Percentiles rank a stretch among this genome's conserved stretches.
These are phyloP conservation scores for Magallana gigas DNA, from an alignment of 1,140 invertebrate genomes.

Conservation along the genomic window DNA sequence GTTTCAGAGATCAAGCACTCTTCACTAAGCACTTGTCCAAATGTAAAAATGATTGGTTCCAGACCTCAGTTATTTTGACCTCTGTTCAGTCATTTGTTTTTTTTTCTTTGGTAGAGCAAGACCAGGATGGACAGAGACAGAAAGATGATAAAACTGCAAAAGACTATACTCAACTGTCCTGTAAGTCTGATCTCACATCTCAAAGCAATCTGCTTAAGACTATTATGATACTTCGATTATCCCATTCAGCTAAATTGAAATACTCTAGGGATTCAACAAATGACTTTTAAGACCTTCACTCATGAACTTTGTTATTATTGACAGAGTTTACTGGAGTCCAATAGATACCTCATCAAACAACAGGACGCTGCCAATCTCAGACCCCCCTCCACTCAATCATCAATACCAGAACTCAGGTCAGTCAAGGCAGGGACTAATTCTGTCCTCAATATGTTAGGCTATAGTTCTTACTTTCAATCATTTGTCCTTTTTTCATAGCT, in stretches of 20 bases:
- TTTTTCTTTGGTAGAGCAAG: constrained; percentile 64
- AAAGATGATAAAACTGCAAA: constrained; percentile 68
- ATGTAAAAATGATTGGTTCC: no score
- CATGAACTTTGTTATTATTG: not conserved
- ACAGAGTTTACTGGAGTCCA: constrained; percentile 74
- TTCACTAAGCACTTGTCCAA: no score
- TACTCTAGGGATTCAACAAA: no score
- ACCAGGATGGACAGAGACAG: constrained; percentile 71
- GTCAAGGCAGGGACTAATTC: not conserved
- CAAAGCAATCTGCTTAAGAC: not conserved
- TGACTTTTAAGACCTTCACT: no score
- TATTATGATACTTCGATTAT: no score
- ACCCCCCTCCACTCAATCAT: constrained; percentile 63
- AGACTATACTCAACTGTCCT: constrained; percentile 74
- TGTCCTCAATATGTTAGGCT: no score
- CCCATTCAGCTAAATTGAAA: no score
- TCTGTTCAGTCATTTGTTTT: not conserved
- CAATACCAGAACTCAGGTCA: constrained; percentile 69
- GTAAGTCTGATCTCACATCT: constrained; percentile 60
- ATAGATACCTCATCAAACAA: constrained; percentile 74
- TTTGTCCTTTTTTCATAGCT: no score
- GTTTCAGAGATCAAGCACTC: no score
- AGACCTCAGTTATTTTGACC: no score
- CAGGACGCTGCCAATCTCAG: constrained; percentile 69
- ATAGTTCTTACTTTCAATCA: no score